These are phyloP conservation scores for Podotricha telesiphe DNA, from an alignment of 2,888 invertebrate species.

Conservation along the genomic window DNA sequence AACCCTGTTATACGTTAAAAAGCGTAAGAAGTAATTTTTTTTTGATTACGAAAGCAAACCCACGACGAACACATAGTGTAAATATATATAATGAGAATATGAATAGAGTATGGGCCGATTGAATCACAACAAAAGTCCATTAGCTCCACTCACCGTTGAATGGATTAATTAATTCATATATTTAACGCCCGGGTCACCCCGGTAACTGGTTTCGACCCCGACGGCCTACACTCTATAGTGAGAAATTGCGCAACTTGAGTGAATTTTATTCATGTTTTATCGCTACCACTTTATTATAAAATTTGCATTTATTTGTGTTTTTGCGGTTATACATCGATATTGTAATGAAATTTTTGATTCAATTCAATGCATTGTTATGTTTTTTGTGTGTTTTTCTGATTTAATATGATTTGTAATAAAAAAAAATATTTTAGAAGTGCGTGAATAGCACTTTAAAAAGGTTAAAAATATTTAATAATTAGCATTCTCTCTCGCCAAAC, in stretches of 20 bases:
- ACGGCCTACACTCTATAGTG: constrained; percentile 16
- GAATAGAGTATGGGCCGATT: constrained; percentile 9
- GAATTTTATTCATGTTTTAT: constrained; percentile 2
- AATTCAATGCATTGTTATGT: neutral
- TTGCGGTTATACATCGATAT: neutral
- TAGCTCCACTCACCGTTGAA: constrained; percentile 34
- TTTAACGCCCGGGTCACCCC: constrained; percentile 34
- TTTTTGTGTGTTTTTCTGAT: neutral
- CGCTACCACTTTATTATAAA: constrained; percentile 4
- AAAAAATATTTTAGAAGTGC: too few relatives aligned
- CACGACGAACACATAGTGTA: neutral
- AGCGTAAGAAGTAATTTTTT: too few relatives aligned
- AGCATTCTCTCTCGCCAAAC: too few relatives aligned
- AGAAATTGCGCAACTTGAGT: constrained; percentile 11
- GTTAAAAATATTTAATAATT: too few relatives aligned
- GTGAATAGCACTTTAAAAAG: too few relatives aligned
- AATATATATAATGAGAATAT: neutral
- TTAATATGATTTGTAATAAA: neutral
- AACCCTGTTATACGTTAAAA: too few relatives aligned
- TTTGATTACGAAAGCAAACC: neutral
- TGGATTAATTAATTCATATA: constrained; percentile 43
- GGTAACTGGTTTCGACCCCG: constrained; percentile 9
- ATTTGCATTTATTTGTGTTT: constrained; percentile 10
- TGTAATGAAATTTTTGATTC: neutral
- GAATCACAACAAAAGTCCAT: constrained; percentile 44